Evolutionary conservation across 2,888 invertebrate species (phyloP).

Genomic region (Maniola hyperantus): DNA sequence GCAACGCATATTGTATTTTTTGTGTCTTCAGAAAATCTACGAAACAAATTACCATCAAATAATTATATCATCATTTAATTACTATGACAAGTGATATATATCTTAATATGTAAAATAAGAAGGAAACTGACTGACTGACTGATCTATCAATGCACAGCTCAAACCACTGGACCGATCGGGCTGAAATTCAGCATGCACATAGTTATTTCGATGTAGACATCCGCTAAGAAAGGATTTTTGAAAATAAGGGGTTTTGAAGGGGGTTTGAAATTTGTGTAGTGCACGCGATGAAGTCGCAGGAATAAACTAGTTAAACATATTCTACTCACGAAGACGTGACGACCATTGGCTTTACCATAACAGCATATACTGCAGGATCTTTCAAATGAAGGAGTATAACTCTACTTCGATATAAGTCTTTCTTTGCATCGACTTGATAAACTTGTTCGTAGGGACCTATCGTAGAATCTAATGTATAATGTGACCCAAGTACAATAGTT

Average conservation of each 20-base stretch:
- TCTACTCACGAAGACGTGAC: conserved; percentile 74
- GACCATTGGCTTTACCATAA: conserved; percentile 86
- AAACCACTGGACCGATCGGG: too few species aligned
- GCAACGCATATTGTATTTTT: conserved; percentile 83
- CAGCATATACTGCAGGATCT: conserved; percentile 80
- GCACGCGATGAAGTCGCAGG: too few species aligned
- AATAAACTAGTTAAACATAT: too few species aligned
- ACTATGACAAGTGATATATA: too few species aligned
- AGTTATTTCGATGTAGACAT: too few species aligned
- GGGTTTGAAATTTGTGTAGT: too few species aligned
- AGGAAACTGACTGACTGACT: too few species aligned
- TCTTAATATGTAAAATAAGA: too few species aligned
- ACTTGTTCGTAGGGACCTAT: conserved; percentile 88
- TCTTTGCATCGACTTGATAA: conserved; percentile 83
- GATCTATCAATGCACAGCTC: too few species aligned
- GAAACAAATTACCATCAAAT: conserved; percentile 29
- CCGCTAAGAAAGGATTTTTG: too few species aligned
- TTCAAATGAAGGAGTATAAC: conserved; percentile 85
- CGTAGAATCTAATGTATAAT: conserved; percentile 81
- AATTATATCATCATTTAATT: neutral
- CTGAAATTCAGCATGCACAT: too few species aligned
- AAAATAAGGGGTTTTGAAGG: too few species aligned
- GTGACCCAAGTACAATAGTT: conserved; percentile 86
- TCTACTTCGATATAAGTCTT: conserved; percentile 81
- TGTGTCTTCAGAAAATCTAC: conserved; percentile 56